Evolutionary conservation across 1,140 invertebrate genomes (phyloP).

Genomic region (Phymastichus coffea): DNA sequence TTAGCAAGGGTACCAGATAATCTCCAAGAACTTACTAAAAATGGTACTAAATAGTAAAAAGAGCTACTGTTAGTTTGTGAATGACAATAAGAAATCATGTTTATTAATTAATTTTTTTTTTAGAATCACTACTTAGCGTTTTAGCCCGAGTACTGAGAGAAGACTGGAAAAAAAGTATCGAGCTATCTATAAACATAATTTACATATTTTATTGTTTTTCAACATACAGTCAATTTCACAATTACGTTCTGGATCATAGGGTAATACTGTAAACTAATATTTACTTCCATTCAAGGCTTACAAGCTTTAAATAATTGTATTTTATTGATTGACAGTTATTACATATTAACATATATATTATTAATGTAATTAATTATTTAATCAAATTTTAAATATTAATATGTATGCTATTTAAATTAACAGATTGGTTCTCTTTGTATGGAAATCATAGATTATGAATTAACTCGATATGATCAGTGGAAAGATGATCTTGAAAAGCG

Average conservation of each 20-base stretch:
- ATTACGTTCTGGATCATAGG: slow-evolving; percentile 86
- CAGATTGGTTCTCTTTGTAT: slow-evolving; percentile 93
- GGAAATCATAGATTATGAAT: slow-evolving; percentile 93
- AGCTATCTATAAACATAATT: slow-evolving; percentile 94
- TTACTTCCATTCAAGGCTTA: too few species aligned
- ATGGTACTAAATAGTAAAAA: slow-evolving; percentile 64
- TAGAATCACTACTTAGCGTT: slow-evolving; percentile 94
- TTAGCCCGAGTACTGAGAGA: slow-evolving; percentile 91
- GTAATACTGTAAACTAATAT: too few species aligned
- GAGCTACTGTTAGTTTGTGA: not conserved
- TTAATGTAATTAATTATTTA: slow-evolving; percentile 7
- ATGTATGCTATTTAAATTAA: slow-evolving; percentile 45
- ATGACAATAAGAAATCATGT: not conserved
- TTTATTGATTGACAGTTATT: too few species aligned
- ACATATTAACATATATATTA: slow-evolving; percentile 15
- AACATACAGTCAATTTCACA: slow-evolving; percentile 94
- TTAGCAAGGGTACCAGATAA: slow-evolving; percentile 91
- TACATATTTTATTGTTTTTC: slow-evolving; percentile 98
- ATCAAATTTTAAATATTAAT: slow-evolving; percentile 11
- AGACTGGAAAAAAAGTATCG: slow-evolving; percentile 95
- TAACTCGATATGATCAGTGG: slow-evolving; percentile 91
- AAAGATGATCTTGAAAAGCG: slow-evolving; percentile 80
- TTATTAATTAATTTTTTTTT: slow-evolving; percentile 38
- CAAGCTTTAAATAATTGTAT: slow-evolving; percentile 9
- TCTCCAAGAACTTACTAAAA: slow-evolving; percentile 87